These are phyloP conservation scores for Spermophilus dauricus DNA, from an alignment of 2,113 vertebrate species.

Conservation along the genomic window DNA sequence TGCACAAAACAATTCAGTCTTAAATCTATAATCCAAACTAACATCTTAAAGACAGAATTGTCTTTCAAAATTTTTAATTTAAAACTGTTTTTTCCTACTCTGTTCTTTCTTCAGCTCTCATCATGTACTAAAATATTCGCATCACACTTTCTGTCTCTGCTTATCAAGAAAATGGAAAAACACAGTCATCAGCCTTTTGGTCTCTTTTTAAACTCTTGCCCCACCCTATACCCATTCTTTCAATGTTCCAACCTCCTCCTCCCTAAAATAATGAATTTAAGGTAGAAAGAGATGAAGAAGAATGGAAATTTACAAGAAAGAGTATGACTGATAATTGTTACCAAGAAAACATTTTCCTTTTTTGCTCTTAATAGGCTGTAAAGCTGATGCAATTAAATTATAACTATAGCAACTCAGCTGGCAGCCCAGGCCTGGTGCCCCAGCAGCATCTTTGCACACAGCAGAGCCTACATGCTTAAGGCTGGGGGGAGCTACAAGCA, in stretches of 20 bases:
- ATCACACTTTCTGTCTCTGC: conserved; percentile 54
- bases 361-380: conserved; percentile 79
- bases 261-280: conserved; percentile 78
- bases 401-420: conserved; percentile 83
- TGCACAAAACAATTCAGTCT: conserved; percentile 48
- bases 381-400: conserved; percentile 83
- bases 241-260: conserved; percentile 65
- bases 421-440: not conserved
- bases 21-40: conserved; percentile 55
- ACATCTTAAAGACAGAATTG: conserved; percentile 58
- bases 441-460: conserved; percentile 50
- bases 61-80: conserved; percentile 64
- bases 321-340: conserved; percentile 74
- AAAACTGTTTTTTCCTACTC: conserved; percentile 33
- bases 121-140: conserved; percentile 69
- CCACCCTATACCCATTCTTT: conserved; percentile 72
- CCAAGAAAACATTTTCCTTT: conserved; percentile 79
- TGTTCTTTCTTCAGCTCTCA: conserved; percentile 43
- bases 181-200: conserved; percentile 58
- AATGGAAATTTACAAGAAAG: conserved; percentile 81
- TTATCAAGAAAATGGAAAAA: conserved; percentile 78
- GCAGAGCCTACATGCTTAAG: not conserved
- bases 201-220: conserved; percentile 71
- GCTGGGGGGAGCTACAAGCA: not conserved
- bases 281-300: conserved; percentile 70